Base-by-base conservation (phyloP, 2,888 invertebrate species). In the Sinopyrophorus schimmeli region DNA sequence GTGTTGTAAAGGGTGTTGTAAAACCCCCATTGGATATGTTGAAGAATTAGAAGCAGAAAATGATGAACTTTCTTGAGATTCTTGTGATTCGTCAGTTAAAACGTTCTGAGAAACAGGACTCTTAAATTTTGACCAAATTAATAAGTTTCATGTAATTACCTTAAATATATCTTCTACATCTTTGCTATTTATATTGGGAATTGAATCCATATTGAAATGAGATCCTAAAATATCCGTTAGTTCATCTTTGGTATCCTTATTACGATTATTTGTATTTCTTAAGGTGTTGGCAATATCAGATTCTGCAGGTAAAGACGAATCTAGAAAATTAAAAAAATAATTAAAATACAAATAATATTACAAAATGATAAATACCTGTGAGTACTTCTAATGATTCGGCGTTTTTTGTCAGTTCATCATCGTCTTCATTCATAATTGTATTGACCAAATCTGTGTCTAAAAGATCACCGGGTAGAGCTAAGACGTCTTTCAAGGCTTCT, bases 101-200 rank as follows among this genome's bases (percentile, higher is more conserved):
- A 92, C 91, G 28, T 88, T 91, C 75, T 72, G 42, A 28, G 56
- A 50, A 26, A 26, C 5, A 28, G 15, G 31, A 30, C 16, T 1
- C 3, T 7, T 15, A 11, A 5, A 26, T 10, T 10, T 9, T 10
- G 3, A 24, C 1, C n/a, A 31, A 31, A 31, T 3, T 17, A 12
- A 5, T 20, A 15, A 39, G 34, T 18, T 26, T 18, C 2, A 12
- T 3, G 31, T 9, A 16, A 16, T 54, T 64, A 72, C 73, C 68
- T 92, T 92, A 73, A 94, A 91, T 65, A 93, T 87, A 71, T 92
- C 92, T 66, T 93, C 92, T 1, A 93, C 91, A 62, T 92, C 92
- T 70, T 90, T 90, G 66, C 88, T 85, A 72, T 92, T 92, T 81
- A 93, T 92, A 61, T 89, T 90, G 1, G 90, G 87, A 47, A 92